Evolutionary conservation across 2,113 vertebrate species (phyloP), one percentile per base, ranked within the genome.

Genomic region (Gadus chalcogrammus): DNA sequence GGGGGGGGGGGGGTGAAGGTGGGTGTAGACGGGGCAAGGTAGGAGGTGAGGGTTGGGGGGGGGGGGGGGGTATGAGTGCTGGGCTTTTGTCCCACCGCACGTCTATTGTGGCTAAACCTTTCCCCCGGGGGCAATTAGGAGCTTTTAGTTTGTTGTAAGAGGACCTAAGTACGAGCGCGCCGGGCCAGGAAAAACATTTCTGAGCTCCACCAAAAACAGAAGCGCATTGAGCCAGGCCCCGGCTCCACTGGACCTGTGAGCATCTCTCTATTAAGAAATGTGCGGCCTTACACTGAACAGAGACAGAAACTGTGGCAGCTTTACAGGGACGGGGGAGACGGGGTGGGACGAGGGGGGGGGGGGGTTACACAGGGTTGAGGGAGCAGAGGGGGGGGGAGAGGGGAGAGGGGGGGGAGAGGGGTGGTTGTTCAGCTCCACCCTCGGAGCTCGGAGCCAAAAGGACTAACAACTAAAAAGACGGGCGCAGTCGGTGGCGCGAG

Each of bases 81-180:
- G 89, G 83, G 92, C 92, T 94, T 95, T 96, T 97, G 94, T 95
- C 93, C 89, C 90, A 94, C 93, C 94, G 95, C 92, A 94, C 94
- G 94, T 95, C 94, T 93, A 94, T 94, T 88, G 58, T 92, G 93
- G 89, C 92, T 94, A 93, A 94, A 94, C 91, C 93, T 92, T 94
- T 92, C 94, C 94, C 94, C 83, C 56, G 90, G 92, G 94, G 87
- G 93, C 93, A 96, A 95, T 96, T 94, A 95, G 92, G 91, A 91
- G 84, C 88, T 95, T 94, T 95, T 92, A 94, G 94, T 96, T 95
- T 97, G 94, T 97, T 97, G 91, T 94, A 95, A 96, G 93, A 97
- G 94, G 93, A 94, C 88, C 91, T 93, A 95, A 95, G 92, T 94
- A 93, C 91, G 93, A 94, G 93, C 80, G 89, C 90, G 93, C 89